These are phyloP conservation scores for Selenia dentaria DNA, from an alignment of 2,888 invertebrate species.

Conservation along the genomic window DNA sequence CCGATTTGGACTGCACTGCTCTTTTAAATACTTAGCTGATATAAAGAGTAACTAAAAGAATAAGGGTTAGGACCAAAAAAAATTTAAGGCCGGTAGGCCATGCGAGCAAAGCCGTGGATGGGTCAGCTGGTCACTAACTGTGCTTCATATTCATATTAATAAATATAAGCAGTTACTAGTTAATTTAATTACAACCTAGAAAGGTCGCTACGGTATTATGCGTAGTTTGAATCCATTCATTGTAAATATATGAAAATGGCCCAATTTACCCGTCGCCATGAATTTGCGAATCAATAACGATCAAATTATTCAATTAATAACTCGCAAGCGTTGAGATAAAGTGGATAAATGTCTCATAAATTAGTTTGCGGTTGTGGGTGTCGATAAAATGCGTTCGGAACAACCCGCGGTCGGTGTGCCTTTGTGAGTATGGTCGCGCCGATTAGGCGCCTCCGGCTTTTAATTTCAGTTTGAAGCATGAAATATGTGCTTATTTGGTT, in stretches of 20 bases:
- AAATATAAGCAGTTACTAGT: too few relatives aligned
- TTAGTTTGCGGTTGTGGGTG: conserved; percentile 40
- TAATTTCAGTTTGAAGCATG: conserved; percentile 11
- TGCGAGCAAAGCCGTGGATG: too few relatives aligned
- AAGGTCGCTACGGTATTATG: too few relatives aligned
- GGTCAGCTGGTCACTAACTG: too few relatives aligned
- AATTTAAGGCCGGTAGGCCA: too few relatives aligned
- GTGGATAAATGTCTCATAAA: conserved; percentile 50
- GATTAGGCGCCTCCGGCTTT: conserved; percentile 17
- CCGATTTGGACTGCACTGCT: too few relatives aligned
- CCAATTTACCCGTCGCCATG: conserved; percentile 30
- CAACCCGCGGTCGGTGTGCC: conserved; percentile 13
- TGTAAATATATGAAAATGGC: conserved; percentile 39
- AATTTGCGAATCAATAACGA: conserved; percentile 40
- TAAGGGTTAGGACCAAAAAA: too few relatives aligned
- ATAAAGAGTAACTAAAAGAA: too few relatives aligned
- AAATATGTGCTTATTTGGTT: conserved; percentile 8
- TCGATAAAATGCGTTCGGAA: conserved; percentile 41
- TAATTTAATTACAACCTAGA: too few relatives aligned
- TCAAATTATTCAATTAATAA: conserved; percentile 49
- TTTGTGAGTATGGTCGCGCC: conserved; percentile 17
- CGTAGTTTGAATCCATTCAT: conserved; percentile 7
- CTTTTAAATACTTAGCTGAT: too few relatives aligned
- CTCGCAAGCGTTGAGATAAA: conserved; percentile 38
- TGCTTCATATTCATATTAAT: too few relatives aligned